Evolutionary conservation across 2,797 vertebrate species (phyloP).

Genomic region (Pygocentrus nattereri): DNA sequence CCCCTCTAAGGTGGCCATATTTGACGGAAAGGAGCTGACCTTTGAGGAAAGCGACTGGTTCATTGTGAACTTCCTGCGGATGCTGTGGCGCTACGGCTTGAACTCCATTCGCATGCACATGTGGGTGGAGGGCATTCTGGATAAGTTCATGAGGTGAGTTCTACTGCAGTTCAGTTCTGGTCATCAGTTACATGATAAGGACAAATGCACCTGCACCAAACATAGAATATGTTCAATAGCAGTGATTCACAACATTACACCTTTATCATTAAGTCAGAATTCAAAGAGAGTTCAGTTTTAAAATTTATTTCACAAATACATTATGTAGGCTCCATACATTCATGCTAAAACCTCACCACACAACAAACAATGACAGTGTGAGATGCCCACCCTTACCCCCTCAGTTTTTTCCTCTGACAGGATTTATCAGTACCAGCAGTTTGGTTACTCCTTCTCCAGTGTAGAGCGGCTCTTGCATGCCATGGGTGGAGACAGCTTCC

Average conservation of each 20-base stretch:
- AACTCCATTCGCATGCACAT: slow-evolving; percentile 89
- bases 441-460: slow-evolving; percentile 90
- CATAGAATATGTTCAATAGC: background rate
- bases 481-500: slow-evolving; percentile 84
- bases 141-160: slow-evolving; percentile 95
- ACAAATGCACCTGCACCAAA: background rate
- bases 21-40: slow-evolving; percentile 87
- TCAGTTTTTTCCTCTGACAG: slow-evolving; percentile 67
- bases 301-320: too few relatives aligned
- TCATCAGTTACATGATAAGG: background rate
- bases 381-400: background rate
- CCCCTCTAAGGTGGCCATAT: slow-evolving; percentile 80
- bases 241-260: too few relatives aligned
- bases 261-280: too few relatives aligned
- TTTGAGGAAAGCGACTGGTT: slow-evolving; percentile 95
- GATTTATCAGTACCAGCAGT: slow-evolving; percentile 95
- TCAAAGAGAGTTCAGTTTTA: too few relatives aligned
- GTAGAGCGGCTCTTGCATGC: slow-evolving; percentile 88
- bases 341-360: background rate
- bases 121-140: slow-evolving; percentile 92
- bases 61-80: slow-evolving; percentile 85
- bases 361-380: background rate
- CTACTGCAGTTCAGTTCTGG: background rate
- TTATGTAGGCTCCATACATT: too few relatives aligned
- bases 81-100: slow-evolving; percentile 91